A percentile compares a stretch with the other conserved stretches of the same genome.
Conservation (phyloP, 2,888 invertebrate species). For the Agrotis exclamationis region DNA sequence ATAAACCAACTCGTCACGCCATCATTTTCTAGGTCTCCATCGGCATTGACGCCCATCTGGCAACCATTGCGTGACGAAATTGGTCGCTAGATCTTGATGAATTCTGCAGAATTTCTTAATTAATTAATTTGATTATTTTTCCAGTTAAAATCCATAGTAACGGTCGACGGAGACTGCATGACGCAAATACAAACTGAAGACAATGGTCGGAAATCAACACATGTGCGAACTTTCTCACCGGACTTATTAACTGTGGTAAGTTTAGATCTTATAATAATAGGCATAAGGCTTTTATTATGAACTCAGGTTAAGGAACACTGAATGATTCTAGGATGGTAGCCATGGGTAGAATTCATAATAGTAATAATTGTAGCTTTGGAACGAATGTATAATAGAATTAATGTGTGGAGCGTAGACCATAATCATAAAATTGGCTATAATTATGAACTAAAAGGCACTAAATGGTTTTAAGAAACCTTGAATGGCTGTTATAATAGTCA, state of each 20-base stretch:
- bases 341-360: conserved; percentile 31
- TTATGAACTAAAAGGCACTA: too few relatives aligned
- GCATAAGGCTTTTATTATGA: conserved; percentile 14
- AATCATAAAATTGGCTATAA: too few relatives aligned
- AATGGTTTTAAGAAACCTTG: conserved; percentile 12
- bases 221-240: conserved; percentile 77
- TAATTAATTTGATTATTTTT: conserved; percentile 47
- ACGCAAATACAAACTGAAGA: conserved; percentile 78
- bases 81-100: too few relatives aligned
- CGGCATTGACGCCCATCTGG: too few relatives aligned
- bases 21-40: too few relatives aligned
- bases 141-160: conserved; percentile 75
- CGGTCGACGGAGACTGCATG: conserved; percentile 72
- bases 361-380: not conserved
- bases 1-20: too few relatives aligned
- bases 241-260: conserved; percentile 77
- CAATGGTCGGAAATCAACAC: conserved; percentile 77
- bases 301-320: not conserved
- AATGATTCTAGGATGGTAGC: conserved; percentile 4
- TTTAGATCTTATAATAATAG: conserved; percentile 8
- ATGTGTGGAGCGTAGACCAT: too few relatives aligned
- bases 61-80: too few relatives aligned
- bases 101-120: too few relatives aligned
- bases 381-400: too few relatives aligned
- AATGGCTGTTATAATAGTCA: conserved; percentile 15